phyloP scores from a whole-genome alignment of 2,888 invertebrate species.

The Clusia tigrina region DNA sequence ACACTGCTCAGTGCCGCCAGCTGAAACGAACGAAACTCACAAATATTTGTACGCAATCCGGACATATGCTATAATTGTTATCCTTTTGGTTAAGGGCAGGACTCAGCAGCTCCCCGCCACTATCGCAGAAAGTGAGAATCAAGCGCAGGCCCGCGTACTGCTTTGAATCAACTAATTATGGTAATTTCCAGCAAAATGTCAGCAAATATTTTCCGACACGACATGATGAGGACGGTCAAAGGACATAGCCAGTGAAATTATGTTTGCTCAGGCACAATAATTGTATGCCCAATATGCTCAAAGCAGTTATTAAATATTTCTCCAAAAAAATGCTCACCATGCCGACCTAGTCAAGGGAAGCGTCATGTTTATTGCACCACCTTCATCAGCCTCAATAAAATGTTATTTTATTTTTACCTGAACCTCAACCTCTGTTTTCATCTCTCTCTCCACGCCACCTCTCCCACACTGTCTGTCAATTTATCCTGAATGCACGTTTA shows the following conservation, averaged over 20 bases:
- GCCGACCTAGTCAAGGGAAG: too few relatives aligned
- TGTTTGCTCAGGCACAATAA: constrained; percentile 48
- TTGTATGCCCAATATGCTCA: constrained; percentile 17
- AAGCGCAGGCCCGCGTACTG: constrained; percentile 42
- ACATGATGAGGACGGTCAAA: background rate
- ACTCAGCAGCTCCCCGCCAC: constrained; percentile 18
- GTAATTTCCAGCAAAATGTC: constrained; percentile 58
- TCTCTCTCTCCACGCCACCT: constrained; percentile 45
- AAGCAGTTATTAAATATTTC: constrained; percentile 2
- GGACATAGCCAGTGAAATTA: constrained; percentile 39
- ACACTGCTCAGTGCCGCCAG: constrained; percentile 24
- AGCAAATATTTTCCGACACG: constrained; percentile 51
- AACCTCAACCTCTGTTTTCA: constrained; percentile 34
- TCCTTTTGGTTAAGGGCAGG: constrained; percentile 48
- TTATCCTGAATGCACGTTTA: background rate
- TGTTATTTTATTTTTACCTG: constrained; percentile 29
- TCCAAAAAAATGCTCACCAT: background rate
- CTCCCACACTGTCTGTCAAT: too few relatives aligned
- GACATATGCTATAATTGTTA: constrained; percentile 60
- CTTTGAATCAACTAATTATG: constrained; percentile 57
- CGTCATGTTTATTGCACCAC: background rate
- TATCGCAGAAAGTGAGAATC: constrained; percentile 26
- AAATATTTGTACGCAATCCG: constrained; percentile 53
- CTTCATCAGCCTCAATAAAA: background rate
- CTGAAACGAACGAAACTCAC: constrained; percentile 27